phyloP scores from a whole-genome alignment of 2,797 vertebrate genomes.

The Rhynchonycteris naso region DNA sequence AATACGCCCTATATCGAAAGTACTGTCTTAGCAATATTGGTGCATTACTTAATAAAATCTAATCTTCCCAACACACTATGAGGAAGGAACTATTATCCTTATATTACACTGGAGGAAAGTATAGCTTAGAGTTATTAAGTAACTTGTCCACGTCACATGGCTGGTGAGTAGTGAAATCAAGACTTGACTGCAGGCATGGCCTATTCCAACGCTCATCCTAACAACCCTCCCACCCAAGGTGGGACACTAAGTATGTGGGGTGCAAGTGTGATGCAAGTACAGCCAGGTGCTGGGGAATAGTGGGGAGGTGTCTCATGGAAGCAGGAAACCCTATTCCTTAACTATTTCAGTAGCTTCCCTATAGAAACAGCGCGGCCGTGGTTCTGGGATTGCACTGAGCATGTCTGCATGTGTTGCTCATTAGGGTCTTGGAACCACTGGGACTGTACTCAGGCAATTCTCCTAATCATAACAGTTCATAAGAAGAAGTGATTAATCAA shows the following conservation, averaged over 20 bases:
- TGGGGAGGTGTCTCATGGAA: background rate
- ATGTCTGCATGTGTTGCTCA: conserved; percentile 58
- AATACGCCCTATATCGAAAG: background rate
- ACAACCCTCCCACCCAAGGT: background rate
- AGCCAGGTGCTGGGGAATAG: rapidly evolving
- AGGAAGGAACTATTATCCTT: background rate
- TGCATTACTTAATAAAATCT: conserved; percentile 9
- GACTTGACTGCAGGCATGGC: background rate
- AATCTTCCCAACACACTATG: background rate
- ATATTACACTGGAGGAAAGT: background rate
- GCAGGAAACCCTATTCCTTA: background rate
- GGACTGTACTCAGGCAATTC: conserved; percentile 65
- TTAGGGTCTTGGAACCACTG: conserved; percentile 65
- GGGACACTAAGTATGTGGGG: background rate
- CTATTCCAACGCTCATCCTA: background rate
- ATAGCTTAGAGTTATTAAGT: background rate
- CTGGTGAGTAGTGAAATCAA: background rate
- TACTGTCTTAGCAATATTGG: background rate
- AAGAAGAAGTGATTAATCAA: conserved; percentile 76
- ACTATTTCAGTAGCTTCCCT: background rate
- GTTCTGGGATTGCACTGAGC: background rate
- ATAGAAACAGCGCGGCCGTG: background rate
- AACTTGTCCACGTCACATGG: background rate
- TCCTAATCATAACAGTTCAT: conserved; percentile 76
- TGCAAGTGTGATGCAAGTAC: background rate